phyloP scores from a whole-genome alignment of 2,888 invertebrate genomes.

The Yponomeuta plumbellus region DNA sequence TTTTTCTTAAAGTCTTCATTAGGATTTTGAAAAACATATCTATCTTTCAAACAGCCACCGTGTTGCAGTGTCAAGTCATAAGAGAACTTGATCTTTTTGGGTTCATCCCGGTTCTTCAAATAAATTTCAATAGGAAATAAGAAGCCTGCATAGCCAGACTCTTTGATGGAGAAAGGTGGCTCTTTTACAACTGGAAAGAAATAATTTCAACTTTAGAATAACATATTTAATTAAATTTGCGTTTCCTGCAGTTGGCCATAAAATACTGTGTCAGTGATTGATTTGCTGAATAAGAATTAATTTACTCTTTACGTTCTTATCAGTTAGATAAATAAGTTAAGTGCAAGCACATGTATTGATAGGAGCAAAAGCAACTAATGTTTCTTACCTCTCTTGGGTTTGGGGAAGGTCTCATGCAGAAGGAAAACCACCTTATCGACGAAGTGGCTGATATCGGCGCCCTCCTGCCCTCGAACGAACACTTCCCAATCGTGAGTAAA shows the following conservation, averaged over 20 bases:
- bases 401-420: constrained; percentile 94
- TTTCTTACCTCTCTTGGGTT: constrained; percentile 89
- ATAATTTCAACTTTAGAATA: constrained; percentile 17
- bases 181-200: constrained; percentile 87
- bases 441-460: constrained; percentile 91
- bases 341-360: not conserved
- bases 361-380: not conserved
- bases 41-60: constrained; percentile 86
- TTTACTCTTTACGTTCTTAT: not conserved
- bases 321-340: not conserved
- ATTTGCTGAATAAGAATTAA: not conserved
- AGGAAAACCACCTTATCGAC: constrained; percentile 95
- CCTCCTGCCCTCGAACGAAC: constrained; percentile 92
- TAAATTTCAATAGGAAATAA: constrained; percentile 92
- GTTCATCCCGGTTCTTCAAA: constrained; percentile 92
- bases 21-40: constrained; percentile 89
- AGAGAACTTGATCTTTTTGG: constrained; percentile 86
- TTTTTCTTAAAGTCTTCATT: constrained; percentile 93
- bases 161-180: constrained; percentile 92
- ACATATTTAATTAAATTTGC: too few relatives aligned
- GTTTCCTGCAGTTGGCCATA: not conserved
- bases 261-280: not conserved
- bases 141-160: constrained; percentile 98
- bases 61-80: constrained; percentile 92
- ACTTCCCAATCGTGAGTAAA: constrained; percentile 99